Conservation (phyloP, 2,113 vertebrate genomes). For the Poecilia latipinna region DNA sequence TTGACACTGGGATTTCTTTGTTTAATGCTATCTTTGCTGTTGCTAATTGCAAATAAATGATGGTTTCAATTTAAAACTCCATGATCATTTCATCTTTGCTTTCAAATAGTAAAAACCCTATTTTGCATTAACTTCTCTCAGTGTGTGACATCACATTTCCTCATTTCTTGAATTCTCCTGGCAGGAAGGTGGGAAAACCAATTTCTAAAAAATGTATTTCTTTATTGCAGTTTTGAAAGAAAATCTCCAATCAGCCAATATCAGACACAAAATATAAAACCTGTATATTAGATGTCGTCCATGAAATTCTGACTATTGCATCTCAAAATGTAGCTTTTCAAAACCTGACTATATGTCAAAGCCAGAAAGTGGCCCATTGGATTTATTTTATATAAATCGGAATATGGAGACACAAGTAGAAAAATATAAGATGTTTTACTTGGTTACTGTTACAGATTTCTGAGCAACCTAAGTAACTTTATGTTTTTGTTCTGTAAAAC, state of each 20-base stretch:
- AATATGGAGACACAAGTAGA: constrained; percentile 30
- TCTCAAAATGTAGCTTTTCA: not conserved
- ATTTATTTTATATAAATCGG: constrained; percentile 10
- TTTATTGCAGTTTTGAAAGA: not conserved
- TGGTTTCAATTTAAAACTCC: no score
- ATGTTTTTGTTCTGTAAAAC: constrained; percentile 19
- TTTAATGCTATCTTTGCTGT: not conserved
- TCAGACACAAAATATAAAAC: not conserved
- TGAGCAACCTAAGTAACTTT: constrained; percentile 11
- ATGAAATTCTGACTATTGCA: no score
- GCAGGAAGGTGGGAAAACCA: no score
- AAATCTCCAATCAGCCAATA: not conserved
- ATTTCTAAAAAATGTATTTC: not conserved
- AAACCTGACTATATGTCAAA: not conserved
- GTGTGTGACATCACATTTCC: not conserved
- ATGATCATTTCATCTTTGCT: not conserved
- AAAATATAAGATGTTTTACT: constrained; percentile 18
- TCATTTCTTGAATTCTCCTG: no score
- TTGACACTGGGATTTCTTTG: not conserved
- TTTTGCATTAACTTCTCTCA: not conserved
- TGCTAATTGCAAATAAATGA: not conserved
- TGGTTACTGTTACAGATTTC: not conserved
- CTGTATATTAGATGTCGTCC: not conserved
- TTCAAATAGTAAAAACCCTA: not conserved
- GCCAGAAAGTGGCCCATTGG: not conserved